These are phyloP conservation scores for Sus scrofa DNA, from an alignment of 2,113 vertebrate species.

Conservation along the genomic window DNA sequence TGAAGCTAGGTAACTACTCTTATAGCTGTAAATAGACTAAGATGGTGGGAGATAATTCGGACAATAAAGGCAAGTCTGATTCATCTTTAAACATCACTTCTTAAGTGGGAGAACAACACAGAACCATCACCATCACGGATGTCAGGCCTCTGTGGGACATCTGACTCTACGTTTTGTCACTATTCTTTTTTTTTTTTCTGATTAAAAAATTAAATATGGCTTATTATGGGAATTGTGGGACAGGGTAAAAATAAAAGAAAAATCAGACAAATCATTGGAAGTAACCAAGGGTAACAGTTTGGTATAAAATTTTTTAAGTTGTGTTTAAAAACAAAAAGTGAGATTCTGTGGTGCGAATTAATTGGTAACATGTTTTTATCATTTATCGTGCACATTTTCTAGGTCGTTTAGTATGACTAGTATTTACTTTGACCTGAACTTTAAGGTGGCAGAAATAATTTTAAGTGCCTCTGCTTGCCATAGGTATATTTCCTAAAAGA, in stretches of 20 bases:
- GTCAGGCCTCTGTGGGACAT: neutral
- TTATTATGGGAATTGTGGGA: neutral
- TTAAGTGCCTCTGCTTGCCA: neutral
- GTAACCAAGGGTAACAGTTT: neutral
- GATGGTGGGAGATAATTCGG: neutral
- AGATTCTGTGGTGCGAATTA: neutral
- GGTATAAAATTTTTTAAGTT: neutral
- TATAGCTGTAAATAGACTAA: neutral
- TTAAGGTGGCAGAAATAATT: neutral
- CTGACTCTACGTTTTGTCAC: neutral
- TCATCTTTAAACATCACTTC: neutral
- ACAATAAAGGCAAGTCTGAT: neutral
- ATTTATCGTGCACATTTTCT: neutral
- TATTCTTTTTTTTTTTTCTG: neutral
- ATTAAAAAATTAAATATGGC: neutral
- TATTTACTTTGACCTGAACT: neutral
- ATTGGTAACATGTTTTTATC: neutral
- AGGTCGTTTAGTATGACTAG: neutral
- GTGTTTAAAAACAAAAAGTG: neutral
- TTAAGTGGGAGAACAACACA: neutral
- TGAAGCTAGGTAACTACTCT: neutral
- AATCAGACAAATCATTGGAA: neutral
- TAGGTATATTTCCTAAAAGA: neutral
- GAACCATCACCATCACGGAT: neutral
- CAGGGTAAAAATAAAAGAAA: neutral